A percentile compares a stretch with the other conserved stretches of the same genome.
These are phyloP conservation scores for Eupeodes latifasciatus DNA, from an alignment of 2,888 invertebrate species.

Conservation along the genomic window DNA sequence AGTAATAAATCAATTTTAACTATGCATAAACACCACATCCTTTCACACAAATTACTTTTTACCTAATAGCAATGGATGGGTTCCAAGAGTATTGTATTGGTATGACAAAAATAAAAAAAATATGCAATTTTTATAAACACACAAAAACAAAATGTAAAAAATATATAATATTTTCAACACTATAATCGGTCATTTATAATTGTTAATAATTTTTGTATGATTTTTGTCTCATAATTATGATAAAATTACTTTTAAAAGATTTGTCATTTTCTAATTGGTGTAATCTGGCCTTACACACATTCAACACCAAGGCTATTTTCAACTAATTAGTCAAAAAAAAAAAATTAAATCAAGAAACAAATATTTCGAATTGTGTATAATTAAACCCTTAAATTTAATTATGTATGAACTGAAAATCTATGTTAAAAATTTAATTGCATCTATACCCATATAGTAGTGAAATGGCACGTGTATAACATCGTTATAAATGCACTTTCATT, in stretches of 20 bases:
- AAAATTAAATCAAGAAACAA: neutral
- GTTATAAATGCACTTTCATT: slow-evolving; percentile 18
- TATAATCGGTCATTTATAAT: too few relatives aligned
- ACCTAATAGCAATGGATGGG: neutral
- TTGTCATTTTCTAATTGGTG: too few relatives aligned
- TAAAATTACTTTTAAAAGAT: too few relatives aligned
- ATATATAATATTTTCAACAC: too few relatives aligned
- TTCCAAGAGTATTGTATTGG: neutral
- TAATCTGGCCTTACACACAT: too few relatives aligned
- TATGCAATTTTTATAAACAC: too few relatives aligned
- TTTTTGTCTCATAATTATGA: too few relatives aligned
- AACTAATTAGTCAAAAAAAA: too few relatives aligned
- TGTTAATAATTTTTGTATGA: too few relatives aligned
- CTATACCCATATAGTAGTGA: neutral
- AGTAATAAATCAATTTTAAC: slow-evolving; percentile 18
- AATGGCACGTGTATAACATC: neutral
- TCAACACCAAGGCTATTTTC: too few relatives aligned
- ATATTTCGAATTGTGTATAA: neutral
- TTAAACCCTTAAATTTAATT: neutral
- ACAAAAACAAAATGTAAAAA: too few relatives aligned
- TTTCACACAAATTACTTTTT: slow-evolving; percentile 2
- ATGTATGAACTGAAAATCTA: neutral
- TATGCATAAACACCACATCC: slow-evolving; percentile 1
- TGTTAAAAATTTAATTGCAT: too few relatives aligned
- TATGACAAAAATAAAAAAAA: neutral